Base-by-base conservation (phyloP, 2,797 vertebrate species). In the Squalus acanthias region DNA sequence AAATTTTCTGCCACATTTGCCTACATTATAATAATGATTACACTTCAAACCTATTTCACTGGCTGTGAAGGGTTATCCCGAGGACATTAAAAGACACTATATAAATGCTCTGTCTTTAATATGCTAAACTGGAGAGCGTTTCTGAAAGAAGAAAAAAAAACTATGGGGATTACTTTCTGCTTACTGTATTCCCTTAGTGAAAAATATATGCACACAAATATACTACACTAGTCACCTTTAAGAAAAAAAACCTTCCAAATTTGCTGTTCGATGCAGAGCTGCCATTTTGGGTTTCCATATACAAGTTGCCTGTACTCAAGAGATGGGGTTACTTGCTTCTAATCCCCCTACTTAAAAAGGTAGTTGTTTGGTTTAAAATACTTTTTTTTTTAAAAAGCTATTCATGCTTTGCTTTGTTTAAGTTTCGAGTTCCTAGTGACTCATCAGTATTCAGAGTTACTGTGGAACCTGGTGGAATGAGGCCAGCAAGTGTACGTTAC, bases 331-430 rank as follows among this genome's bases (percentile, higher is more conserved):
- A 95, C 70, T 53, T 53, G 12, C n/a, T 91, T 29, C 1, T 95
- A 95, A 95, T 95, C 94, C 29, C 39, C 22, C 70, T 33, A 76
- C 70, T 74, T 93, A 46, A 33, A 57, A 17, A 95, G 26, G 89
- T 92, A 92, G 17, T 22, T 46, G 39, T 46, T 92, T 65, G 50
- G 26, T 17, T 95, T 95, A 76, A 95, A 74, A 95, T 95, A 72
- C 5, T 53, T 24, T 15, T 82, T 82, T 74, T 69, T 65, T 70
- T 33, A 15, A 95, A 93, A 93, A 93, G n/a, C 63, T 65, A n/a
- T 65, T 93, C 63, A 69, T 39, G 33, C 63, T 69, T 74, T 50
- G 94, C 70, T 95, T 95, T 70, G 67, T 65, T 65, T n/a, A 57
- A 57, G 46, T 95, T 74, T 95, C 46, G 46, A 50, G 69, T 95